Base-by-base conservation (phyloP, 2,888 invertebrate genomes). In the Rhaphigaster nebulosa region DNA sequence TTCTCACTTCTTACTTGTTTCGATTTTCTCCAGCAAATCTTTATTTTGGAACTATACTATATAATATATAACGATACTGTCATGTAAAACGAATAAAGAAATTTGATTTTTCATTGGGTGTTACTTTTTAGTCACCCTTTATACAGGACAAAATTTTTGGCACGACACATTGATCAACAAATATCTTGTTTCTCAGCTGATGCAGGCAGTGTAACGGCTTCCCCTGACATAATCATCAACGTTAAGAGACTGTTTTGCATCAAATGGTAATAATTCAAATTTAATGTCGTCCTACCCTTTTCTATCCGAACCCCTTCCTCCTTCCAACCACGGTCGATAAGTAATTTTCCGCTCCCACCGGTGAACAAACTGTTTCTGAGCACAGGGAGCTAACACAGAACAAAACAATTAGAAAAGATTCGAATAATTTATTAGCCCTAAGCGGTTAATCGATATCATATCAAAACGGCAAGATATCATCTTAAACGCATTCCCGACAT, bases 211-310 rank as follows among this genome's bases (percentile, higher is more conserved):
- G 26, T 76, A 76, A 76, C 70, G 34, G 70, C 18, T 38, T 38
- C 23, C 34, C 34, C 38, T 76, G 70, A 76, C 70, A 76, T 76
- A 76, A 76, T 76, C 70, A 76, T 76, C 70, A 76, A 38, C 34
- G 70, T 23, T 76, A 76, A 76, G 70, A 76, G 70, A 76, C 70
- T 76, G 70, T 23, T 76, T 76, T 76, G 70, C 70, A 76, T 76
- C 70, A 76, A 76, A 76, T 23, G 34, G 70, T 20, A 76, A 76
- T 76, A 76, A 76, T 76, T 76, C 70, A 76, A 76, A 76, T 76
- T 76, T 76, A 76, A 76, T 76, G 70, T 76, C 70, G 38, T 76
- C 70, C 70, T 76, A 76, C 70, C 70, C 70, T 76, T 76, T 76
- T 76, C 70, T 76, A 65, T 65, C 65, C 65, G 29, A 4, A n/a